A percentile compares a stretch with the other conserved stretches of the same genome.
Evolutionary conservation across 2,797 vertebrate genomes (phyloP).

Genomic region (Loriculus beryllinus): DNA sequence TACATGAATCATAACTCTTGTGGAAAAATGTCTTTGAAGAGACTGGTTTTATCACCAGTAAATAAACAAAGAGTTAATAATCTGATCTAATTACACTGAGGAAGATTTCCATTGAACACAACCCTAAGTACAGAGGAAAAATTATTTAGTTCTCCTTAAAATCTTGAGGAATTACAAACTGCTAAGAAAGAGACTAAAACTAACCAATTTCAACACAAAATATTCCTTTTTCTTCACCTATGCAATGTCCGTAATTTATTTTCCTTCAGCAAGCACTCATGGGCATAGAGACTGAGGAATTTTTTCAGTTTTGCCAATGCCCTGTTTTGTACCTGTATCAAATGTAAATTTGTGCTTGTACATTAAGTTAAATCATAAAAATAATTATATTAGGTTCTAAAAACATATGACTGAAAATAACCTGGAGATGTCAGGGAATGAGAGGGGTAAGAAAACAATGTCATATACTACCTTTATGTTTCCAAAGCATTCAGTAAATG

Average conservation of each 20-base stretch:
- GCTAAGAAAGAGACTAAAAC: neutral
- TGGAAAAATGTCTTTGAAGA: neutral
- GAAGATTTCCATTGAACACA: neutral
- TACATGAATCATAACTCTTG: neutral
- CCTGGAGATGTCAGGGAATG: neutral
- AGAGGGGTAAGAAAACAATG: neutral
- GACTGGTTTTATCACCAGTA: neutral
- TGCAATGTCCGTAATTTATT: neutral
- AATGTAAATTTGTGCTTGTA: neutral
- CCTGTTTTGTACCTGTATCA: neutral
- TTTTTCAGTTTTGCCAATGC: neutral
- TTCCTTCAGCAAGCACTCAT: neutral
- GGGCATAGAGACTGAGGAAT: neutral
- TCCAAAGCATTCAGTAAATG: neutral
- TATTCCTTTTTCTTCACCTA: neutral
- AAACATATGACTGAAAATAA: neutral
- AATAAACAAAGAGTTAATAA: neutral
- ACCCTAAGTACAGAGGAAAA: neutral
- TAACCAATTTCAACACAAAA: neutral
- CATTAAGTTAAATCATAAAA: neutral
- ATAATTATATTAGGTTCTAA: neutral
- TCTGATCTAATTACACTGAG: neutral
- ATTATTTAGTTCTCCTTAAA: neutral
- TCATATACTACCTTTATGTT: neutral
- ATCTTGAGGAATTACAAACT: neutral